These are phyloP conservation scores for Leptinotarsa undecemlineata DNA, from an alignment of 1,140 invertebrate species.

Conservation along the genomic window DNA sequence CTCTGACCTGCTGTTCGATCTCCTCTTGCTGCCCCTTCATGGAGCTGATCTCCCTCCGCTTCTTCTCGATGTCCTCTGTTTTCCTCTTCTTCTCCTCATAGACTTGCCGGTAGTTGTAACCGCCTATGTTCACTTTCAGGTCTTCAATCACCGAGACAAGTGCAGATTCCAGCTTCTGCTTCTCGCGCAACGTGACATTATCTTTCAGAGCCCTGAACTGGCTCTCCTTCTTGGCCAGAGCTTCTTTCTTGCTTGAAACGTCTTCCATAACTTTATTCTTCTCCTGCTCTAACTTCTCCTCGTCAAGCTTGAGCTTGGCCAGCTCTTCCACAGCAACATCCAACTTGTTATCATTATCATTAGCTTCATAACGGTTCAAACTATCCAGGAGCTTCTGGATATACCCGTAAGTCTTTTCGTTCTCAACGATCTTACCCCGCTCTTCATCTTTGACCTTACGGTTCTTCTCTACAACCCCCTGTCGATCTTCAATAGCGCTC, in stretches of 20 bases:
- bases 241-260: conserved; percentile 40
- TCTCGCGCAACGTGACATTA: conserved; percentile 44
- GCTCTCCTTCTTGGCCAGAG: conserved; percentile 40
- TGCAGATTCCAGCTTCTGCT: conserved; percentile 51
- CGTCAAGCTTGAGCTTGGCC: conserved; percentile 29
- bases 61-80: conserved; percentile 55
- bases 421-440: conserved; percentile 46
- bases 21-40: conserved; percentile 58
- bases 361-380: conserved; percentile 39
- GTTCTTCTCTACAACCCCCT: conserved; percentile 24
- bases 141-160: conserved; percentile 55
- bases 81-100: conserved; percentile 54
- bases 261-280: conserved; percentile 36
- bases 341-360: conserved; percentile 33
- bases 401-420: conserved; percentile 47
- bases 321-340: conserved; percentile 31
- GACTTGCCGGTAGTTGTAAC: conserved; percentile 55
- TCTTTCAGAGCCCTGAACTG: conserved; percentile 42
- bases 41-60: conserved; percentile 57
- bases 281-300: conserved; percentile 30
- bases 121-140: conserved; percentile 51
- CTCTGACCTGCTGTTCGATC: conserved; percentile 51
- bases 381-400: conserved; percentile 41
- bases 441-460: conserved; percentile 51
- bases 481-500: conserved; percentile 17